Conservation (phyloP, 1,140 invertebrate species). For the Homarus americanus region DNA sequence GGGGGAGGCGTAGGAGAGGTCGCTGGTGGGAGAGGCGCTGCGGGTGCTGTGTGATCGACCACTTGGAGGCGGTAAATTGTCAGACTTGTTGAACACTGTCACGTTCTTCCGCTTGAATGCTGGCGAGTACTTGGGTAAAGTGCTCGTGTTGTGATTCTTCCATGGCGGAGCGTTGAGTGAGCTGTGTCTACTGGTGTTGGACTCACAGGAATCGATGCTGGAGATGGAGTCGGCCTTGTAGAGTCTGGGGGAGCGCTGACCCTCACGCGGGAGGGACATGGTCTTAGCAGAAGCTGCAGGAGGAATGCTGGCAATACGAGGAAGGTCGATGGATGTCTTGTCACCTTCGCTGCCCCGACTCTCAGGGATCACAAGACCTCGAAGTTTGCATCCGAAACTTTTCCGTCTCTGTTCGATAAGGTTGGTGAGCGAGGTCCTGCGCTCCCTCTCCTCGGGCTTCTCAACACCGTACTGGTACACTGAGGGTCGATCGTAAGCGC, state of each 20-base stretch:
- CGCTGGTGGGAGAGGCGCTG: slow-evolving; percentile 62
- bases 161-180: slow-evolving; percentile 66
- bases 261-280: slow-evolving; percentile 77
- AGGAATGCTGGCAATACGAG: slow-evolving; percentile 87
- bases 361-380: slow-evolving; percentile 92
- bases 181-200: slow-evolving; percentile 77
- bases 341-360: slow-evolving; percentile 61
- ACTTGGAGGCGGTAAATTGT: slow-evolving; percentile 65
- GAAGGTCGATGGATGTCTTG: slow-evolving; percentile 83
- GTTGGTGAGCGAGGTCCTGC: slow-evolving; percentile 77
- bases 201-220: slow-evolving; percentile 76
- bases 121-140: slow-evolving; percentile 87
- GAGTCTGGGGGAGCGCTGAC: slow-evolving; percentile 70
- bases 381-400: slow-evolving; percentile 86
- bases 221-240: slow-evolving; percentile 74
- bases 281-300: slow-evolving; percentile 76
- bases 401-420: slow-evolving; percentile 88
- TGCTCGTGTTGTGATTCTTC: slow-evolving; percentile 76
- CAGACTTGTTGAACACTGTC: slow-evolving; percentile 81
- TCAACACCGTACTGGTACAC: slow-evolving; percentile 74
- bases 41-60: slow-evolving; percentile 55
- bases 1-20: slow-evolving; percentile 71
- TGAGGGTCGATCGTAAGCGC: slow-evolving; percentile 78
- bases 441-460: slow-evolving; percentile 73
- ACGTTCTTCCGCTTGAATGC: slow-evolving; percentile 88